Evolutionary conservation across 1,140 invertebrate genomes (phyloP), one percentile per base, ranked within the genome.

Genomic region (Bicyclus anynana): DNA sequence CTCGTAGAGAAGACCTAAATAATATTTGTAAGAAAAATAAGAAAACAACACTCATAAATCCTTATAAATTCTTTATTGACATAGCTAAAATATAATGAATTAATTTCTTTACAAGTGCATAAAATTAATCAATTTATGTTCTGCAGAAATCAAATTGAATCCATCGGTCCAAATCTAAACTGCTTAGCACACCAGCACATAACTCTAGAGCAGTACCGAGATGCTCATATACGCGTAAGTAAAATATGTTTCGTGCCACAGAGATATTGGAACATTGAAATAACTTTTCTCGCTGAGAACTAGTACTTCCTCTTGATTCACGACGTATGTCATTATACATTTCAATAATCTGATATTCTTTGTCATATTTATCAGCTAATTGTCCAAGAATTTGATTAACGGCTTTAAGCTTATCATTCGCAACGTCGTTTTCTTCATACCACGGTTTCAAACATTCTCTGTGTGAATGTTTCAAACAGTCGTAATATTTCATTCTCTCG

Each of bases 61-160:
- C n/a, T n/a, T n/a, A n/a, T n/a, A n/a, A n/a, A n/a, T n/a, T n/a
- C n/a, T n/a, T n/a, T n/a, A n/a, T n/a, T n/a, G n/a, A n/a, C n/a
- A n/a, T n/a, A n/a, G n/a, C n/a, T n/a, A n/a, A n/a, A n/a, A n/a
- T n/a, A n/a, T n/a, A n/a, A n/a, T n/a, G n/a, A n/a, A n/a, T n/a
- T n/a, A n/a, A n/a, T n/a, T n/a, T n/a, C n/a, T n/a, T 14, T 38
- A 38, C 9, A 14, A 38, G 2, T 14, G 2, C 16, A 14, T 4
- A 38, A 14, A 38, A 38, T 14, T n/a, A n/a, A n/a, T n/a, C n/a
- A 16, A 38, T 14, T 46, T 50, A 57, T 7, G 40, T 59, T 20
- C 51, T 67, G 59, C 80, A 83, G 61, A 87, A 84, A 65, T 87
- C 82, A 61, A 85, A 84, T 13, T 76, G 62, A 26, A 87, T 79